A percentile compares a stretch with the other conserved stretches of the same genome.
Evolutionary conservation across 2,888 invertebrate genomes (phyloP).

Genomic region (Athripsodes cinereus): DNA sequence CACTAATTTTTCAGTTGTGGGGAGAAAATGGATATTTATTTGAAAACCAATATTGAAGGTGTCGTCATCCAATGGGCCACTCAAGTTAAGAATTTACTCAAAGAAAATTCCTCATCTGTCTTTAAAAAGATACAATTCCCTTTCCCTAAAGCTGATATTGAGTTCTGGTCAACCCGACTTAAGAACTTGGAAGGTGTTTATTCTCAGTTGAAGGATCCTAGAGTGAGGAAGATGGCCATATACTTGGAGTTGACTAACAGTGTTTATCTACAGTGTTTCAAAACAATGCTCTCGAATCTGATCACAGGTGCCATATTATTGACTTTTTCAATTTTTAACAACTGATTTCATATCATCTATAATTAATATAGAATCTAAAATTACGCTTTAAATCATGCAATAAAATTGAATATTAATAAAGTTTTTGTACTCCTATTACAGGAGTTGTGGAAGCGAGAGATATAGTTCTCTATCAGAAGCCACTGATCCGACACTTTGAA

Average conservation of each 20-base stretch:
- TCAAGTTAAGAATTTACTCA: conserved; percentile 71
- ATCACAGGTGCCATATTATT: conserved; percentile 54
- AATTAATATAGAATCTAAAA: no score
- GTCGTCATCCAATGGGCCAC: conserved; percentile 82
- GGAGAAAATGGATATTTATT: conserved; percentile 56
- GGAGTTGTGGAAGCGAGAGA: conserved; percentile 80
- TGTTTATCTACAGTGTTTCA: conserved; percentile 72
- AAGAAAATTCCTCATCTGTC: conserved; percentile 66
- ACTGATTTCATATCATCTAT: no score
- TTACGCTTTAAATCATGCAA: not conserved
- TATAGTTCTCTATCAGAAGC: conserved; percentile 71
- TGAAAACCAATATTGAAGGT: conserved; percentile 79
- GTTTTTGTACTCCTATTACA: conserved; percentile 33
- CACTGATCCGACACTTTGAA: conserved; percentile 63
- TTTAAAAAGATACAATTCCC: conserved; percentile 66
- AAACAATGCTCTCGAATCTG: conserved; percentile 70
- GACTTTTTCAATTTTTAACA: not conserved
- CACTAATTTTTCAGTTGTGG: conserved; percentile 45
- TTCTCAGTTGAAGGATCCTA: conserved; percentile 74
- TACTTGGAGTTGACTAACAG: conserved; percentile 73
- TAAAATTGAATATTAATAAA: conserved; percentile 20
- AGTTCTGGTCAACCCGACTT: conserved; percentile 74
- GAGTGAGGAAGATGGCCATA: conserved; percentile 77
- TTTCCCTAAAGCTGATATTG: conserved; percentile 63
- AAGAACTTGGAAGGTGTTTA: conserved; percentile 82